Evolutionary conservation across 1,140 invertebrate genomes (phyloP), one percentile per base, ranked within the genome.

Genomic region (Drosophila nannoptera): DNA sequence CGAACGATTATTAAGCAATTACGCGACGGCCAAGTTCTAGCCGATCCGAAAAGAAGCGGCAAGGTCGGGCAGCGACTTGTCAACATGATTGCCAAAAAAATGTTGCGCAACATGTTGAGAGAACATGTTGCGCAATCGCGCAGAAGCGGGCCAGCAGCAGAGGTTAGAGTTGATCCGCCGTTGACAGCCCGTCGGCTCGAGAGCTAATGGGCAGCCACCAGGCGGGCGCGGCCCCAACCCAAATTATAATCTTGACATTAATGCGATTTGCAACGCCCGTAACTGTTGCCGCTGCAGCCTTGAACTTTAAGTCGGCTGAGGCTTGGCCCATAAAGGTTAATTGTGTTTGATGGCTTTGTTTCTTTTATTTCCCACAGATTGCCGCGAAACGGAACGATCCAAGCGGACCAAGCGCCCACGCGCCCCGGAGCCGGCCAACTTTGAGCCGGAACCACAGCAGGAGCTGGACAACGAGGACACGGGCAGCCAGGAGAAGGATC

Each of bases 391-490:
- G 3, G 80, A 75, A 16, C 81, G 88, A 9, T 84, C 87, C 0
- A 89, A 89, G 62, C 75, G 92, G 0, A 90, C 91, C 7, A 93
- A 93, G 87, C 90, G 92, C 4, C 91, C 93, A 40, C 91, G 94
- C 6, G 93, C 94, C 2, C 92, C 94, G 43, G 91, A 92, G 43
- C 88, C 90, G 7, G 90, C 92, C 16, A 91, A 92, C 72, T 91
- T 92, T 55, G 91, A 92, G 36, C 92, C 93, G 9, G 92, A 94
- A 65, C 91, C 92, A 35, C 92, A 93, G 54, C 93, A 94, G 77
- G 92, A 92, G 42, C 90, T 93, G 50, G 93, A 94, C 73, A 93
- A 94, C 72, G 90, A 94, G 73, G 94, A 94, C 76, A 92, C 91
- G 38, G 54, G 83, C 16, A 90, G 91, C 46, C 88, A 91, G 9